Evolutionary conservation across 2,113 vertebrate genomes (phyloP), one percentile per base, ranked within the genome.

Genomic region (Apteryx owenii): DNA sequence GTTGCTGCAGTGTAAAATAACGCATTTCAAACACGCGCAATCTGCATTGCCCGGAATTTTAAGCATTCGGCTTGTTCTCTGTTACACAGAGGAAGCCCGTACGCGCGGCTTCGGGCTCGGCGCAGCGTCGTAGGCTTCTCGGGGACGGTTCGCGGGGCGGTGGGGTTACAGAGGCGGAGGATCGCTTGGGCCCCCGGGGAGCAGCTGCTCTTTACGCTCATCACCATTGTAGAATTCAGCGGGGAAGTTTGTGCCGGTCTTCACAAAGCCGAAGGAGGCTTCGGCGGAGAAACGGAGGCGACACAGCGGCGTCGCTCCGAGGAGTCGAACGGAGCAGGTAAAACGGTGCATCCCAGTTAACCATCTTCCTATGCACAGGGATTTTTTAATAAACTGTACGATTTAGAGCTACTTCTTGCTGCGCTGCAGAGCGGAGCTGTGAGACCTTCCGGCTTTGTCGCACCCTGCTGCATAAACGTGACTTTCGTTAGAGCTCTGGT

Each of bases 221-320:
- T n/a, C 31, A n/a, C 22, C n/a, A 9, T 50, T 50, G 29, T 76
- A 98, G 97, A 93, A 66, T 42, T 91, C 94, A 38, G 20, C 31
- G 2, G 36, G 77, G 54, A 97, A 85, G n/a, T 95, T 96, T n/a
- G 85, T 96, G 28, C 97, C 97, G 14, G 90, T 94, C 46, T 98
- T 97, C 92, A 56, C 77, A 76, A 97, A 95, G 65, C 54, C 81
- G 76, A 96, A 60, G 89, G 97, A 94, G 56, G n/a, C 22, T 42
- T 9, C 36, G 60, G 31, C 23, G 21, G 90, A 89, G 83, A 93
- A 48, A 76, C 17, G 62, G 31, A 81, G 92, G 64, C 50, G 6
- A 5, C 73, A 28, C 50, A 62, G 42, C 61, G 78, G 62, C 48
- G 76, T 93, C 22, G 46, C 60, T n/a, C 22, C 42, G 2, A 2